A percentile compares a stretch with the other conserved stretches of the same genome.
Conservation (phyloP, 92 coral and sea anemone species). For the Palythoa heliodiscus region DNA sequence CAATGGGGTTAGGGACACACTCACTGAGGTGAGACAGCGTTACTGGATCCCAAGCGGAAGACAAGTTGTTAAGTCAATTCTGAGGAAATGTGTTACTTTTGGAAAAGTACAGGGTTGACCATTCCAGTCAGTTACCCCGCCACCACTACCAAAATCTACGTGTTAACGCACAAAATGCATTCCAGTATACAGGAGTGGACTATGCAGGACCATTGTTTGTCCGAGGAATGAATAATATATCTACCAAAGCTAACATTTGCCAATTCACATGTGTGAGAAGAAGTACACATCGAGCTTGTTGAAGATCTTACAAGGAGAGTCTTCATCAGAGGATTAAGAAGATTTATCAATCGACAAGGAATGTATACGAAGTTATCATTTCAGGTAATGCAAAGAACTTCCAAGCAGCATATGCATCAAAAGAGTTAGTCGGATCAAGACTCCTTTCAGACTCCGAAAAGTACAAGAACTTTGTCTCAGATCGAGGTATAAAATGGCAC, state of each 20-base stretch:
- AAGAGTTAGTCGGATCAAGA: too few relatives aligned
- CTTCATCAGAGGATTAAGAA: conserved; percentile 45
- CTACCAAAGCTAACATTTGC: conserved; percentile 22
- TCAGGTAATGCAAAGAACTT: too few relatives aligned
- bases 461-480: too few relatives aligned
- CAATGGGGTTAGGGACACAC: not conserved
- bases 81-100: not conserved
- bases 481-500: too few relatives aligned
- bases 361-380: too few relatives aligned
- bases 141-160: not conserved
- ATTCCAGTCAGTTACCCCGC: not conserved
- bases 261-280: conserved; percentile 38
- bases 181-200: not conserved
- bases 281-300: conserved; percentile 48
- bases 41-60: conserved; percentile 12
- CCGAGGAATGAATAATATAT: not conserved
- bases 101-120: not conserved
- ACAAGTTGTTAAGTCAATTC: not conserved
- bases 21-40: not conserved
- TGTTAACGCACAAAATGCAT: not conserved
- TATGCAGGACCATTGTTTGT: conserved; percentile 25
- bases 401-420: too few relatives aligned
- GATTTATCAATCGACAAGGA: conserved; percentile 22
- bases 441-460: too few relatives aligned
- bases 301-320: conserved; percentile 39